Evolutionary conservation across 2,113 vertebrate species (phyloP).

Genomic region (Indri indri): DNA sequence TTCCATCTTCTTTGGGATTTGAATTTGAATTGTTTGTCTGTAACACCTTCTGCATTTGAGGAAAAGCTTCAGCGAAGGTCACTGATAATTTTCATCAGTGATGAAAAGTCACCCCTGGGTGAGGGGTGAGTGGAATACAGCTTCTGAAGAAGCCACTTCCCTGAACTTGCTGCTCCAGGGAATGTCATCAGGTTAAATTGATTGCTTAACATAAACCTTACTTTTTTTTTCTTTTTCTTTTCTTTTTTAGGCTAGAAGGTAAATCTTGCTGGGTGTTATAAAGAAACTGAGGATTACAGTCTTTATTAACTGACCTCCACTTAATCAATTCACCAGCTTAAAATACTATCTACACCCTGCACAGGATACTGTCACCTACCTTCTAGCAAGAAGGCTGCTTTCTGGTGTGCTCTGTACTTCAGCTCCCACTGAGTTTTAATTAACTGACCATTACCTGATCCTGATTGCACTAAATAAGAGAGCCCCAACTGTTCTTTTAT

Average conservation of each 20-base stretch:
- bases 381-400: neutral
- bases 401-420: neutral
- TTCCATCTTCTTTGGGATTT: neutral
- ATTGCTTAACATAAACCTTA: neutral
- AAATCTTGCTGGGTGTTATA: neutral
- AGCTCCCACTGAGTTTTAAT: neutral
- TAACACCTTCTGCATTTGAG: neutral
- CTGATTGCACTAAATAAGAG: neutral
- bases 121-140: neutral
- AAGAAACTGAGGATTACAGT: neutral
- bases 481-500: neutral
- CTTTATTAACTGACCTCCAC: neutral
- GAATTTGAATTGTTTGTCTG: conserved; percentile 9
- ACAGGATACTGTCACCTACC: neutral
- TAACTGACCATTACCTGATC: neutral
- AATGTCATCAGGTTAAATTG: neutral
- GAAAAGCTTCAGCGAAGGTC: neutral
- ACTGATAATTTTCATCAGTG: neutral
- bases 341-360: neutral
- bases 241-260: neutral
- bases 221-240: neutral
- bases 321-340: neutral
- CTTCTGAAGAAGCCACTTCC: neutral
- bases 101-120: neutral
- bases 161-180: neutral